Evolutionary conservation across 1,140 invertebrate species (phyloP), one percentile per base, ranked within the genome.

Genomic region (Bicyclus anynana): DNA sequence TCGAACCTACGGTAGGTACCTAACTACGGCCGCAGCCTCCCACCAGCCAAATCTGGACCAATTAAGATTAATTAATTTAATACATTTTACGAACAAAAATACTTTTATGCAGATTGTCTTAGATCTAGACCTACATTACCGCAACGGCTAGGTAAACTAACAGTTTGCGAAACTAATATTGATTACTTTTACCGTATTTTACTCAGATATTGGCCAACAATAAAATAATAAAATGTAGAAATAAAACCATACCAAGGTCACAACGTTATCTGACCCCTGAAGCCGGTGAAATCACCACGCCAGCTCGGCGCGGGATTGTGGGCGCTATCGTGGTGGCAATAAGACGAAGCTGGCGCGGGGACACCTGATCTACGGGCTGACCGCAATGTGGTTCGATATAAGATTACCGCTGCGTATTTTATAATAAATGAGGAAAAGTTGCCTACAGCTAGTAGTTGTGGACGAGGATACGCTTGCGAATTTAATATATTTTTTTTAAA

Each of bases 251-350:
- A 44, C 20, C 42, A 44, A 44, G 42, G 42, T 44, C 42, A 44
- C 17, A 44, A 0, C 20, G 42, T 21, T 44, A 44, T 44, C 20
- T 44, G 42, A 44, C 42, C 14, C 42, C 42, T 12, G 42, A 44
- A 44, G 42, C 42, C 42, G 42, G 42, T 44, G 42, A 44, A 52
- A 52, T 37, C 50, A 13, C 13, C 16, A 38, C 18, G 2, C 13
- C 13, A 27, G 13, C 38, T 37, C n/a, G 9, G 13, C 12, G 38
- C 14, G 14, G 50, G 16, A 52, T 52, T 52, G 33, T 52, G 9
- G 6, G 20, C 35, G 14, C 23, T 52, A 37, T 29, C 7, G 0
- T 20, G 6, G 17, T n/a, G 13, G 1, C 10, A 49, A 49, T 49
- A 49, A 49, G 13, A 16, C 4, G 6, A 16, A 38, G 29, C 21